Evolutionary conservation across 2,888 invertebrate species (phyloP).

Genomic region (Agriopis leucophaearia): DNA sequence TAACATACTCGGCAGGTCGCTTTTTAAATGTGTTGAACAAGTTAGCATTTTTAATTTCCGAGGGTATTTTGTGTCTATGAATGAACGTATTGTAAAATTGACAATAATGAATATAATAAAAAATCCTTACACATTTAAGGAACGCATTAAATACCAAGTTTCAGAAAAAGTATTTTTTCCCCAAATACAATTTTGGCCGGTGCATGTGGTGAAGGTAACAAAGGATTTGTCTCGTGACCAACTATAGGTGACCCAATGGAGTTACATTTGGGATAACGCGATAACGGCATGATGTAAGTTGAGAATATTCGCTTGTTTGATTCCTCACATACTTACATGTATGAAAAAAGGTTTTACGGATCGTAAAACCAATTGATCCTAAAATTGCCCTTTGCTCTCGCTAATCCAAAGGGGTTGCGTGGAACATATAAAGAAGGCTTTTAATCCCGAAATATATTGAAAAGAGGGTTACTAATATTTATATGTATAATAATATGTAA

Average conservation of each 20-base stretch:
- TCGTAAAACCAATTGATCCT: conserved; percentile 76
- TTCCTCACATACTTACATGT: conserved; percentile 61
- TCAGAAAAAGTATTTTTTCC: background rate
- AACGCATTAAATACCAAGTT: too few relatives aligned
- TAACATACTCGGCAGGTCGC: too few relatives aligned
- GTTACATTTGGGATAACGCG: conserved; percentile 27
- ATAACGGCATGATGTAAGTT: conserved; percentile 34
- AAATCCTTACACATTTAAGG: too few relatives aligned
- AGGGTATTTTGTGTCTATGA: too few relatives aligned
- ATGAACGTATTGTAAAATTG: too few relatives aligned
- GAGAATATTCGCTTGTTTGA: conserved; percentile 53
- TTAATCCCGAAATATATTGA: conserved; percentile 49
- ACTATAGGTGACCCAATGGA: conserved; percentile 9
- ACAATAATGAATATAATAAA: too few relatives aligned
- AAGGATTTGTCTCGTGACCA: conserved; percentile 15
- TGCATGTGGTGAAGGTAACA: background rate
- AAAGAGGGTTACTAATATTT: conserved; percentile 30
- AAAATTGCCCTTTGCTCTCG: conserved; percentile 62
- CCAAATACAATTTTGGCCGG: background rate
- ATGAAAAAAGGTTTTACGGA: conserved; percentile 72
- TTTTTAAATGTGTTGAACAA: too few relatives aligned
- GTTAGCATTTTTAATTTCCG: too few relatives aligned
- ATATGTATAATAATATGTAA: conserved; percentile 19
- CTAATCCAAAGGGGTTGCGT: conserved; percentile 51
- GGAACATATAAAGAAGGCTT: conserved; percentile 47